Percentiles rank a stretch among this genome's conserved stretches.
These are phyloP conservation scores for Emmelina monodactyla DNA, from an alignment of 2,888 invertebrate species.

Conservation along the genomic window DNA sequence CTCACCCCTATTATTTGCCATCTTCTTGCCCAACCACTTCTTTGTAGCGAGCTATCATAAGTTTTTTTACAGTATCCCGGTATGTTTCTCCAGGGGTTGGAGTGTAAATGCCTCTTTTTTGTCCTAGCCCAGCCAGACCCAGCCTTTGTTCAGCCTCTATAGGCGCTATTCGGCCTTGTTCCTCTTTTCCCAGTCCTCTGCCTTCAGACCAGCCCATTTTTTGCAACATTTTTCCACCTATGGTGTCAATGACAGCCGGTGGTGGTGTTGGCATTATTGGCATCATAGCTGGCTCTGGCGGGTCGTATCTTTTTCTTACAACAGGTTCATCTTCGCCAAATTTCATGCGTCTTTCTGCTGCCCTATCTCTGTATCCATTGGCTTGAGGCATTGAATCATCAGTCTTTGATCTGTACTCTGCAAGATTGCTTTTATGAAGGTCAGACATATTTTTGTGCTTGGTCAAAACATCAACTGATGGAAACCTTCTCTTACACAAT, in stretches of 20 bases:
- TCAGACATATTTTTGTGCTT: slow-evolving; percentile 95
- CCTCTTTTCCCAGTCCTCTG: slow-evolving; percentile 90
- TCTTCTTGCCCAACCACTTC: slow-evolving; percentile 75
- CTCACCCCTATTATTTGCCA: slow-evolving; percentile 39
- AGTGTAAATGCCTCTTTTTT: slow-evolving; percentile 78
- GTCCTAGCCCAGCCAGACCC: slow-evolving; percentile 85
- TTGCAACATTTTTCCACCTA: slow-evolving; percentile 93
- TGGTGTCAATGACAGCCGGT: slow-evolving; percentile 85
- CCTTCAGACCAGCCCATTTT: slow-evolving; percentile 99
- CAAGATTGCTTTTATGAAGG: slow-evolving; percentile 90
- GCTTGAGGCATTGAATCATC: slow-evolving; percentile 38
- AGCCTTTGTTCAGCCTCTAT: slow-evolving; percentile 80
- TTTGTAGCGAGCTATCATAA: slow-evolving; percentile 87
- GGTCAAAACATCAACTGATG: slow-evolving; percentile 84
- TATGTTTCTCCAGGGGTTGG: slow-evolving; percentile 86
- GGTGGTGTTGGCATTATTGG: slow-evolving; percentile 64
- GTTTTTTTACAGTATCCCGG: slow-evolving; percentile 88
- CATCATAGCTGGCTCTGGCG: slow-evolving; percentile 33
- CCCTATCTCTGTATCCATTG: slow-evolving; percentile 86
- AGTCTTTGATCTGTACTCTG: slow-evolving; percentile 50
- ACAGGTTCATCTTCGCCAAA: slow-evolving; percentile 83
- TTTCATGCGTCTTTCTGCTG: slow-evolving; percentile 93
- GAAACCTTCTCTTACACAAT: slow-evolving; percentile 94
- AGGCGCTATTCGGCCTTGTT: slow-evolving; percentile 92
- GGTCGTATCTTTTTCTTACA: slow-evolving; percentile 51